Conservation (phyloP, 2,113 vertebrate genomes). For the Stercorarius parasiticus region DNA sequence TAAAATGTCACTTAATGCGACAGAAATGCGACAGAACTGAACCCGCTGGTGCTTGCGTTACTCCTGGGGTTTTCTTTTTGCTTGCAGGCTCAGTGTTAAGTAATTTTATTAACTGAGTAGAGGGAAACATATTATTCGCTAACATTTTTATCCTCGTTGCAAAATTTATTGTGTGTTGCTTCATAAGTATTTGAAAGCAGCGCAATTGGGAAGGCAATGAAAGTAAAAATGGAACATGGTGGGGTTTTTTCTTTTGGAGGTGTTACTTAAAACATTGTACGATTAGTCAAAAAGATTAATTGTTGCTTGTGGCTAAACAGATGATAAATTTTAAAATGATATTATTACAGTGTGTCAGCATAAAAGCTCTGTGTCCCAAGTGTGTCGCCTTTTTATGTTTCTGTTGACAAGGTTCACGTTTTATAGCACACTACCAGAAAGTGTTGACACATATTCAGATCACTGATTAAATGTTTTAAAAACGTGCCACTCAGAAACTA, state of each 20-base stretch:
- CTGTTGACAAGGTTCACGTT: constrained; percentile 81
- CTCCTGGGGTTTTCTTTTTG: constrained; percentile 70
- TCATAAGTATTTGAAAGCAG: not conserved
- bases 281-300: constrained; percentile 78
- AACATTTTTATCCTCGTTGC: constrained; percentile 71
- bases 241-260: constrained; percentile 36
- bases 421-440: constrained; percentile 79
- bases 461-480: constrained; percentile 84
- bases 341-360: constrained; percentile 75
- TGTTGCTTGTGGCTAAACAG: constrained; percentile 77
- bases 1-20: constrained; percentile 76
- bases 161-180: constrained; percentile 72
- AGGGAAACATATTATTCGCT: constrained; percentile 62
- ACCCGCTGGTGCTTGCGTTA: constrained; percentile 36
- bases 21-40: constrained; percentile 71
- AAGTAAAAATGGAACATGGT: constrained; percentile 54
- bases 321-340: constrained; percentile 81
- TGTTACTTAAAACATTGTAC: constrained; percentile 65
- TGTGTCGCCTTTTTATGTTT: constrained; percentile 77
- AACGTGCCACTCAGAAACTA: constrained; percentile 83
- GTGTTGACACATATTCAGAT: constrained; percentile 83
- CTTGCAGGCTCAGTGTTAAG: constrained; percentile 70
- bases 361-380: constrained; percentile 77
- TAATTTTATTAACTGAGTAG: constrained; percentile 80
- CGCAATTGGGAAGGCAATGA: not conserved